Evolutionary conservation across 2,888 invertebrate species (phyloP).

Genomic region (Lysandra bellargus): DNA sequence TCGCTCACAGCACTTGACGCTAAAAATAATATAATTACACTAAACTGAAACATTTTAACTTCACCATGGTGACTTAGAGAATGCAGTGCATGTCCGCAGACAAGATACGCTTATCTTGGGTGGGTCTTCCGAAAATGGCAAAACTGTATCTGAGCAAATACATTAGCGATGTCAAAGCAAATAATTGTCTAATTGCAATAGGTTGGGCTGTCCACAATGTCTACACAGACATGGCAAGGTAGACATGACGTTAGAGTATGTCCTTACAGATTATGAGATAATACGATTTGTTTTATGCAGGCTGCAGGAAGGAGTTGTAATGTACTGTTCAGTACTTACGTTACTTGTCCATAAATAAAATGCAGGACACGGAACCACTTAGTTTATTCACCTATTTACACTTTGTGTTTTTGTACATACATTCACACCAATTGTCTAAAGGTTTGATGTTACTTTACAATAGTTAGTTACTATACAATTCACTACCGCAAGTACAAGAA

Average conservation of each 20-base stretch:
- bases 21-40: conserved; percentile 55
- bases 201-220: conserved; percentile 32
- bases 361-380: too few species aligned
- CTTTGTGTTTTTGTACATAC: too few species aligned
- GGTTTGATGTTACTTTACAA: too few species aligned
- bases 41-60: conserved; percentile 62
- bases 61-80: conserved; percentile 49
- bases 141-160: conserved; percentile 70
- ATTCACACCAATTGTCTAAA: too few species aligned
- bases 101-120: conserved; percentile 63
- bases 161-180: conserved; percentile 47
- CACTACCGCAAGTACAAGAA: too few species aligned
- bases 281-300: background rate
- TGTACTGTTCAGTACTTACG: too few species aligned
- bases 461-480: too few species aligned
- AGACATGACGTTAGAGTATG: background rate
- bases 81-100: conserved; percentile 57
- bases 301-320: too few species aligned
- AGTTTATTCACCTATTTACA: too few species aligned
- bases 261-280: too few species aligned
- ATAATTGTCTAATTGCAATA: conserved; percentile 42
- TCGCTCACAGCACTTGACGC: conserved; percentile 57
- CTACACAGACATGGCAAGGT: background rate
- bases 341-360: too few species aligned
- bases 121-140: conserved; percentile 67